Conservation (phyloP, 1,140 invertebrate species). For the Thaumetopoea pityocampa region DNA sequence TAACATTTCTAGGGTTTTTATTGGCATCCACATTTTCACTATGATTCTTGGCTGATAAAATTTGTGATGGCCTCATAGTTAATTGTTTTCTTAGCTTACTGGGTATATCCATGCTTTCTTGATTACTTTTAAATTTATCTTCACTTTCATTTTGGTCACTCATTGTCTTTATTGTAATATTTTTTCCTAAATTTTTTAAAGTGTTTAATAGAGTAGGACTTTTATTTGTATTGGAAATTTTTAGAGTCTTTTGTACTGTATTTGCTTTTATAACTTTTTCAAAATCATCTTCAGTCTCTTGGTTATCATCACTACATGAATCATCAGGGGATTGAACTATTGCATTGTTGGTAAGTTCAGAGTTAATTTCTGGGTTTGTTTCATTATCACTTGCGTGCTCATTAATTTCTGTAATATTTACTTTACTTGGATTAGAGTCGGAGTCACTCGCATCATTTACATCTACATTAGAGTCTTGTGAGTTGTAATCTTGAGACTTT, state of each 20-base stretch:
- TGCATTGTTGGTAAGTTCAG: constrained; percentile 25
- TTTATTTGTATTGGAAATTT: constrained; percentile 12
- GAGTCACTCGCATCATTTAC: constrained; percentile 36
- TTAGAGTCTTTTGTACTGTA: constrained; percentile 23
- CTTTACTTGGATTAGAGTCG: constrained; percentile 29
- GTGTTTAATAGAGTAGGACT: constrained; percentile 25
- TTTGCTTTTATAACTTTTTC: constrained; percentile 30
- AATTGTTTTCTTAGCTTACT: constrained; percentile 8
- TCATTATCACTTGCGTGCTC: constrained; percentile 31
- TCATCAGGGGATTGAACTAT: constrained; percentile 36
- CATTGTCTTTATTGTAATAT: constrained; percentile 44
- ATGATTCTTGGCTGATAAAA: constrained; percentile 6
- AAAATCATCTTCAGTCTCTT: constrained; percentile 25
- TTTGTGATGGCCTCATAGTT: constrained; percentile 20
- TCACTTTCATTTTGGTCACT: constrained; percentile 1
- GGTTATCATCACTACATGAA: constrained; percentile 37
- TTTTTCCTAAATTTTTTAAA: constrained; percentile 49
- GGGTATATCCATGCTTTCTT: background rate
- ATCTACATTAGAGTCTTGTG: constrained; percentile 24
- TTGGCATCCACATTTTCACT: constrained; percentile 8
- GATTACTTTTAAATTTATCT: constrained; percentile 2
- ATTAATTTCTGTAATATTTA: constrained; percentile 52
- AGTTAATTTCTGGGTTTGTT: constrained; percentile 21
- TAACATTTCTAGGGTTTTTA: constrained; percentile 18
- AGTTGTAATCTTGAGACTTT: constrained; percentile 23